A percentile compares a stretch with the other conserved stretches of the same genome.
phyloP scores from a whole-genome alignment of 2,113 vertebrate genomes.

The Peromyscus leucopus region DNA sequence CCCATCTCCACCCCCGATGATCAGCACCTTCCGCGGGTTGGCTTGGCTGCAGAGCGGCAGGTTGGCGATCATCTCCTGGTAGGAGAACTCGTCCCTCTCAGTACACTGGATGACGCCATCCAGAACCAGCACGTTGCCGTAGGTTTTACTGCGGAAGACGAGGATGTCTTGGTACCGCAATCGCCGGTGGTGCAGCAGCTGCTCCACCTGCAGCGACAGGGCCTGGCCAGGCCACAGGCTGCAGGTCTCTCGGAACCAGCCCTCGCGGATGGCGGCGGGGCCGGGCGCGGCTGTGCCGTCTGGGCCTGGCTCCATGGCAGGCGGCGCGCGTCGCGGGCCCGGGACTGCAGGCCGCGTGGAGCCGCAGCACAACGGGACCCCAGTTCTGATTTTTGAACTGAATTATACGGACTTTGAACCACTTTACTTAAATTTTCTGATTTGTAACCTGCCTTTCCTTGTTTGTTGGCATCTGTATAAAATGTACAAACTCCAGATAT shows the following conservation, averaged over 20 bases:
- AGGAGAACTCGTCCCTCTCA: slow-evolving; percentile 98
- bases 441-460: no score
- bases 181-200: slow-evolving; percentile 93
- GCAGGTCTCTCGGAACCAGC: slow-evolving; percentile 97
- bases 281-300: slow-evolving; percentile 58
- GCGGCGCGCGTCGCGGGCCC: slow-evolving; percentile 65
- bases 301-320: slow-evolving; percentile 77
- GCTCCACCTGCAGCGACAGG: slow-evolving; percentile 95
- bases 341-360: slow-evolving; percentile 77
- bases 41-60: slow-evolving; percentile 96
- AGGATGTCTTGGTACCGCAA: slow-evolving; percentile 96
- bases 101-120: slow-evolving; percentile 99
- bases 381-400: no score
- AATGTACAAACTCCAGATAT: no score
- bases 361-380: slow-evolving; percentile 75
- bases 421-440: no score
- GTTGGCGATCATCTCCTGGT: slow-evolving; percentile 99
- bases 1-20: slow-evolving; percentile 97
- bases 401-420: no score
- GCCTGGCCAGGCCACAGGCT: slow-evolving; percentile 96
- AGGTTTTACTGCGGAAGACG: slow-evolving; percentile 96
- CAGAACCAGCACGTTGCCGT: slow-evolving; percentile 96
- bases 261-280: slow-evolving; percentile 89
- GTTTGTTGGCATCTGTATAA: no score
- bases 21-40: slow-evolving; percentile 96